Conservation (phyloP, 2,113 vertebrate species). For the Lamprotornis superbus region DNA sequence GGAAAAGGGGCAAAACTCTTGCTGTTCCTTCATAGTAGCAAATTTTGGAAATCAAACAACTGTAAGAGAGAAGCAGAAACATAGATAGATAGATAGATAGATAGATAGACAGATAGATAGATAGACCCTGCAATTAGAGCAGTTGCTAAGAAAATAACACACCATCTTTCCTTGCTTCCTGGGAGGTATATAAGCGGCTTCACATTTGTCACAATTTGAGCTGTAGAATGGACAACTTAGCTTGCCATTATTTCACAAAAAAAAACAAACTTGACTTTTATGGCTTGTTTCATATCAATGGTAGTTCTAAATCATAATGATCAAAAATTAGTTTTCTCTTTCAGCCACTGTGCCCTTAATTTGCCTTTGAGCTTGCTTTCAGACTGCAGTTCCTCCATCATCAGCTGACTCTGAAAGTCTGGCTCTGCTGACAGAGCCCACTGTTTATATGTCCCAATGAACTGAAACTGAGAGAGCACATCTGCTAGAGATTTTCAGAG, state of each 20-base stretch:
- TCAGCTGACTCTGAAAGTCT: neutral
- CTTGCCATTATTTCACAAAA: neutral
- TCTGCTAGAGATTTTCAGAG: conserved; percentile 44
- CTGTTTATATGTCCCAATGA: neutral
- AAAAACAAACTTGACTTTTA: neutral
- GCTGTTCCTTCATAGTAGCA: neutral
- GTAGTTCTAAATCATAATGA: neutral
- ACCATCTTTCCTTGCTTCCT: neutral
- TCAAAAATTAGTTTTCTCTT: neutral
- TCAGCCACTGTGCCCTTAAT: neutral
- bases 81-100: neutral
- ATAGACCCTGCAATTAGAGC: neutral
- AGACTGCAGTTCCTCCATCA: neutral
- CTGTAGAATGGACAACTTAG: neutral
- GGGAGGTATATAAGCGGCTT: neutral
- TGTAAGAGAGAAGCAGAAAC: neutral
- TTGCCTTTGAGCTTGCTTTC: conserved; percentile 1
- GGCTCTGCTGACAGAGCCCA: neutral
- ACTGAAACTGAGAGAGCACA: neutral
- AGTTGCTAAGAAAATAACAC: neutral
- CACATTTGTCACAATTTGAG: conserved; percentile 3
- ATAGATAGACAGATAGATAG: neutral
- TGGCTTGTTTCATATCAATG: neutral
- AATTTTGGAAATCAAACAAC: neutral
- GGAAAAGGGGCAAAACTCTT: neutral